Conservation (phyloP, 2,113 vertebrate species). For the Cochlearius cochlearius region DNA sequence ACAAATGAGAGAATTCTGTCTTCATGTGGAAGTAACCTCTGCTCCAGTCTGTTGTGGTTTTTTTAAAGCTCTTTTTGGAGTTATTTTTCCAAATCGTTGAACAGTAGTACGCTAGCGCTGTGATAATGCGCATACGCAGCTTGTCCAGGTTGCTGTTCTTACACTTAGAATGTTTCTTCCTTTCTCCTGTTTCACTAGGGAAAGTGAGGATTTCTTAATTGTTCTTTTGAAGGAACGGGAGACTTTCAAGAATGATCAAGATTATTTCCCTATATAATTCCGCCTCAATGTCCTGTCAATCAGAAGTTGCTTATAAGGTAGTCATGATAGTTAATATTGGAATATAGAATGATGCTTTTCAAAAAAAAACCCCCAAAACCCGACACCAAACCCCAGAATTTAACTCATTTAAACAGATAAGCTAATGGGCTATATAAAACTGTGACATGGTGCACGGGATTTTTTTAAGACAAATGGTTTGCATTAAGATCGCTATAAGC, state of each 20-base stretch:
- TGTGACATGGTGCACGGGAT: not conserved
- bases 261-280: not conserved
- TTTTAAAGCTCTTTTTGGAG: constrained; percentile 3
- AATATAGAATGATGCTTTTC: not conserved
- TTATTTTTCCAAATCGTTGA: constrained; percentile 46
- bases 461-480: not conserved
- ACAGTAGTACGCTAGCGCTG: not conserved
- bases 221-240: not conserved
- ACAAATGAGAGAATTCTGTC: constrained; percentile 19
- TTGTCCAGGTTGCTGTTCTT: not conserved
- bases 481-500: not conserved
- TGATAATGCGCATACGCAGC: not conserved
- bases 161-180: not conserved
- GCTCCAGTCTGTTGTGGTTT: not conserved
- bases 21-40: constrained; percentile 31
- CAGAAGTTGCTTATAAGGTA: not conserved
- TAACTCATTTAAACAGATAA: not conserved
- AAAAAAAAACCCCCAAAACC: accelerated
- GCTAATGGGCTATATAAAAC: not conserved
- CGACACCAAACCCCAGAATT: not conserved
- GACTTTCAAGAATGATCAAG: not conserved
- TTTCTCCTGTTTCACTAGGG: not conserved
- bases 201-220: not conserved
- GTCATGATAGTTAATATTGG: not conserved
- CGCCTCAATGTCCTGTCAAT: not conserved